These are phyloP conservation scores for Hirudo medicinalis DNA, from an alignment of 1,140 invertebrate species.

Conservation along the genomic window DNA sequence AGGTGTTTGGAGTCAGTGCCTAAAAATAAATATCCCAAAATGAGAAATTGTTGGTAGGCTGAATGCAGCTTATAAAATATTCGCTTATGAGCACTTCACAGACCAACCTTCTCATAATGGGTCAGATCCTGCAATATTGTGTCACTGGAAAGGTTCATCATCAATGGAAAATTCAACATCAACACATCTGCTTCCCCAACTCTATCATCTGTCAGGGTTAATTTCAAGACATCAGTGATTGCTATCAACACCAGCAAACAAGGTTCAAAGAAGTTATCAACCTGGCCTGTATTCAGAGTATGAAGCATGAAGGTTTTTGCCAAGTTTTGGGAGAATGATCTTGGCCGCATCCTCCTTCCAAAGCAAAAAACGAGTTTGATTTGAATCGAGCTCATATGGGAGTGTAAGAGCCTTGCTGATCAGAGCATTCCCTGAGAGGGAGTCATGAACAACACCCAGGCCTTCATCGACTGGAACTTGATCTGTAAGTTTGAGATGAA, in stretches of 20 bases:
- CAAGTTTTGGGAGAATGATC: too few species aligned
- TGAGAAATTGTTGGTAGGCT: neutral
- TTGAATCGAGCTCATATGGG: too few species aligned
- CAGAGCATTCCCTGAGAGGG: too few species aligned
- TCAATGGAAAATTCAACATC: constrained; percentile 41
- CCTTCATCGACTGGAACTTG: neutral
- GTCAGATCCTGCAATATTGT: constrained; percentile 38
- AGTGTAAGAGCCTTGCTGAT: too few species aligned
- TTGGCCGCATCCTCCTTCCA: too few species aligned
- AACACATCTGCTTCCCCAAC: constrained; percentile 45
- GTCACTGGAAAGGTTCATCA: constrained; percentile 31
- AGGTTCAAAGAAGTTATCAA: neutral
- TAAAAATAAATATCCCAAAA: constrained; percentile 9
- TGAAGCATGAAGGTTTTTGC: neutral
- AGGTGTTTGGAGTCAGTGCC: constrained; percentile 32
- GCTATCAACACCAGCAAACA: neutral
- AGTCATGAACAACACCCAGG: neutral
- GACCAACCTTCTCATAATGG: constrained; percentile 37
- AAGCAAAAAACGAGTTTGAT: too few species aligned
- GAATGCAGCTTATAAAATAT: neutral
- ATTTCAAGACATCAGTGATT: neutral
- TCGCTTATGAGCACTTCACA: too few species aligned
- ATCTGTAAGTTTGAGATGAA: neutral
- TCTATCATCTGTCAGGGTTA: constrained; percentile 25
- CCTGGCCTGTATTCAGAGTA: neutral